Conservation (phyloP, 2,797 vertebrate genomes). For the Eulemur mongoz region DNA sequence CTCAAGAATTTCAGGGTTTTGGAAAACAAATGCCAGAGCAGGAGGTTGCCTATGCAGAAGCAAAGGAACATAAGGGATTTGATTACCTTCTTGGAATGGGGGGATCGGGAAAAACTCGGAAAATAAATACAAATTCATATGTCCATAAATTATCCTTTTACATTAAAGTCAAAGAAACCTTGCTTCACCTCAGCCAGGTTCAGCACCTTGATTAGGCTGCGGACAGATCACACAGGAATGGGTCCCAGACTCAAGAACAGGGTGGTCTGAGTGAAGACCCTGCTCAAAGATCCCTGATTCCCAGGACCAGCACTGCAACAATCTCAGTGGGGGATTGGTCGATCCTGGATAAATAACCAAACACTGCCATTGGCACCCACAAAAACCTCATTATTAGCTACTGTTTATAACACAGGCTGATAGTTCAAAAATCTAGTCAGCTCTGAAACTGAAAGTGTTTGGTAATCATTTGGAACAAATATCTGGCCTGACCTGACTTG, state of each 20-base stretch:
- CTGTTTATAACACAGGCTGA: background rate
- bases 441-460: background rate
- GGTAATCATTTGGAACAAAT: background rate
- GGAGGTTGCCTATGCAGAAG: background rate
- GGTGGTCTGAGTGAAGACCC: background rate
- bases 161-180: background rate
- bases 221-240: background rate
- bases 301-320: background rate
- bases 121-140: background rate
- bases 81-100: background rate
- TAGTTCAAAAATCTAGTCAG: background rate
- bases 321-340: background rate
- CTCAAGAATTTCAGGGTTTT: background rate
- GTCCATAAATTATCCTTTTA: background rate
- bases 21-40: background rate
- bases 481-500: background rate
- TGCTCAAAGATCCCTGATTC: background rate
- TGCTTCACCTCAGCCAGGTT: background rate
- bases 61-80: background rate
- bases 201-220: background rate
- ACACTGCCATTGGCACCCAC: background rate
- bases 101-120: background rate
- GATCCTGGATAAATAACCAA: background rate
- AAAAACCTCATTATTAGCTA: background rate
- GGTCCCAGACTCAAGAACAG: background rate